Evolutionary conservation across 2,113 vertebrate genomes (phyloP).

Genomic region (Bubo bubo): DNA sequence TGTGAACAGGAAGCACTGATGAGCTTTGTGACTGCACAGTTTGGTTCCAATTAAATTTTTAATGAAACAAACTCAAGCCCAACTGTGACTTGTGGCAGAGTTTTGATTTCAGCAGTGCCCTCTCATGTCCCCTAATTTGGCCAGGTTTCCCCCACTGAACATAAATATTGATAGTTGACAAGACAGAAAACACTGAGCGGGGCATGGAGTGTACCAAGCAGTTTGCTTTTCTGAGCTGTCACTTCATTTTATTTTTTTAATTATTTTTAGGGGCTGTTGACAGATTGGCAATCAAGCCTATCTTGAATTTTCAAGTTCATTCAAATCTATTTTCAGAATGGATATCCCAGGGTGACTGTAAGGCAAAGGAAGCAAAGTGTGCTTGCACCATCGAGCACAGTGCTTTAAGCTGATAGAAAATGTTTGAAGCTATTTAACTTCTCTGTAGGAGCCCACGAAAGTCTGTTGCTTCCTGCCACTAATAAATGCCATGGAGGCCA

Average conservation of each 20-base stretch:
- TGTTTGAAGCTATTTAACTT: slow-evolving; percentile 51
- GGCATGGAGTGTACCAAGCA: not conserved
- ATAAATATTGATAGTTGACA: slow-evolving; percentile 22
- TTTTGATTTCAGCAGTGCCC: slow-evolving; percentile 37
- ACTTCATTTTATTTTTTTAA: not conserved
- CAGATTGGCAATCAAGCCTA: slow-evolving; percentile 20
- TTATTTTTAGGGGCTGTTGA: slow-evolving; percentile 16
- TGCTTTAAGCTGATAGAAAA: slow-evolving; percentile 40
- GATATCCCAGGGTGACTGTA: slow-evolving; percentile 27
- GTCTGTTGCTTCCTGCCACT: slow-evolving; percentile 19
- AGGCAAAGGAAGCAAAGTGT: slow-evolving; percentile 11
- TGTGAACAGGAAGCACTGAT: slow-evolving; percentile 56
- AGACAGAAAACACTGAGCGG: not conserved
- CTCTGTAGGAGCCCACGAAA: slow-evolving; percentile 8
- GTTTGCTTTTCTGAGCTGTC: not conserved
- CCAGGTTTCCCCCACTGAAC: not conserved
- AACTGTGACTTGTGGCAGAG: slow-evolving; percentile 39
- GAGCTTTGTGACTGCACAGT: slow-evolving; percentile 61
- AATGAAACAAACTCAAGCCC: slow-evolving; percentile 59
- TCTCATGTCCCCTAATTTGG: slow-evolving; percentile 13
- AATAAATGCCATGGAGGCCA: not conserved
- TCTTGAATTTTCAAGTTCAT: slow-evolving; percentile 30
- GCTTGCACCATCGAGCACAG: slow-evolving; percentile 1
- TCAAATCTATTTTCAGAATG: slow-evolving; percentile 24
- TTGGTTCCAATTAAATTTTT: slow-evolving; percentile 72